phyloP scores from a whole-genome alignment of 2,113 vertebrate species.

The Cyprinodon tularosa region DNA sequence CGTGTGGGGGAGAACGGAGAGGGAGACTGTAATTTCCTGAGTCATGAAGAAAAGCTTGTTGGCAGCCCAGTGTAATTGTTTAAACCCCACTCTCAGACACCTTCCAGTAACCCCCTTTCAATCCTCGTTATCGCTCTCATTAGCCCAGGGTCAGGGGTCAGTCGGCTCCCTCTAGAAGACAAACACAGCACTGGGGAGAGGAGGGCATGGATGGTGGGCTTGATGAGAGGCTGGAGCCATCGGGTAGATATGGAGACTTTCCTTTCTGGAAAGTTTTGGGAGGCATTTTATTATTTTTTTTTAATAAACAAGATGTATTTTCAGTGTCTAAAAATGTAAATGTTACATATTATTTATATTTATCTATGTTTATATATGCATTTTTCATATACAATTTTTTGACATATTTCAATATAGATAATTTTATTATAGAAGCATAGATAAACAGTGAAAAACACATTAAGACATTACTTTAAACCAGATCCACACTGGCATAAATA shows the following conservation, averaged over 20 bases:
- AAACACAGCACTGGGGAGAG: slow-evolving; percentile 64
- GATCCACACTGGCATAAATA: too few relatives aligned
- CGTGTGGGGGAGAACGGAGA: slow-evolving; percentile 39
- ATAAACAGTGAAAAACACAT: too few relatives aligned
- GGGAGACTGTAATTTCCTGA: slow-evolving; percentile 79
- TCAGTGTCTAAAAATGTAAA: background rate
- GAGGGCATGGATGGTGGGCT: slow-evolving; percentile 48
- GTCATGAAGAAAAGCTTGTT: slow-evolving; percentile 78
- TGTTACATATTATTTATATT: background rate
- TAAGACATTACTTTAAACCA: too few relatives aligned
- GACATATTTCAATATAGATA: too few relatives aligned
- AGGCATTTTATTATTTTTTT: background rate
- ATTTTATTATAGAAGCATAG: too few relatives aligned
- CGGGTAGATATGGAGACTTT: slow-evolving; percentile 9
- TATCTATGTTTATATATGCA: too few relatives aligned
- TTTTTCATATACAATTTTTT: too few relatives aligned
- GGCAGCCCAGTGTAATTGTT: slow-evolving; percentile 79
- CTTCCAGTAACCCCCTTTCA: slow-evolving; percentile 78
- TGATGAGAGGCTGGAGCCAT: slow-evolving; percentile 31
- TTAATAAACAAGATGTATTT: background rate
- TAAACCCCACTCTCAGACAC: slow-evolving; percentile 77
- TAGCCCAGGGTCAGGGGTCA: slow-evolving; percentile 74
- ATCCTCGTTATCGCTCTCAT: slow-evolving; percentile 81
- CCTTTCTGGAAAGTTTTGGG: background rate
- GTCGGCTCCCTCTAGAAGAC: slow-evolving; percentile 66